Conservation (phyloP, 2,797 vertebrate species). For the Microctenopoma lineatum region DNA sequence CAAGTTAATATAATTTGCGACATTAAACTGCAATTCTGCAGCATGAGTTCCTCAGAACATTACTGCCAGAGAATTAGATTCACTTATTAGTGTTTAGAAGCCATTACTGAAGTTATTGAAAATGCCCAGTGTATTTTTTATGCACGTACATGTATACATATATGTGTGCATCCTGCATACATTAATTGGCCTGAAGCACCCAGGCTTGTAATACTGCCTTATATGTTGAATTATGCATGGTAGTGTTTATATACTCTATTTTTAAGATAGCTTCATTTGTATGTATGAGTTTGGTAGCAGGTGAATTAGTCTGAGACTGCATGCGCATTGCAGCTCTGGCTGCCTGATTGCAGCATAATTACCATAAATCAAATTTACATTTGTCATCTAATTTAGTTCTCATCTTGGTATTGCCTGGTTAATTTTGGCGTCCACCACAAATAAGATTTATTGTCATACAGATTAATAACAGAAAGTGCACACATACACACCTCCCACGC, state of each 20-base stretch:
- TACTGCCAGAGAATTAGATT: slow-evolving; percentile 26
- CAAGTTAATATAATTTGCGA: slow-evolving; percentile 15
- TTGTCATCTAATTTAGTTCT: slow-evolving; percentile 76
- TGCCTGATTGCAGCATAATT: slow-evolving; percentile 71
- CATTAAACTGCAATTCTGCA: slow-evolving; percentile 34
- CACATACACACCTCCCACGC: slow-evolving; percentile 31
- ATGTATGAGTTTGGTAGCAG: slow-evolving; percentile 75
- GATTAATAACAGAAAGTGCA: slow-evolving; percentile 68
- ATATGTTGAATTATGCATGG: slow-evolving; percentile 53
- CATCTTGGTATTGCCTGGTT: slow-evolving; percentile 72
- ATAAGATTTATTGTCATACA: slow-evolving; percentile 71
- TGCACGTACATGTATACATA: neutral
- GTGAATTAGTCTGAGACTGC: slow-evolving; percentile 63
- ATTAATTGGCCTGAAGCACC: slow-evolving; percentile 45
- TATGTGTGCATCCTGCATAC: slow-evolving; percentile 1
- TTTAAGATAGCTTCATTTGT: slow-evolving; percentile 72
- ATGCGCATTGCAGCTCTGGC: slow-evolving; percentile 48
- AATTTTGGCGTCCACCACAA: slow-evolving; percentile 69
- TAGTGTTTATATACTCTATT: slow-evolving; percentile 34
- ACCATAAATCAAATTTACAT: slow-evolving; percentile 82
- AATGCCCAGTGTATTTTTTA: slow-evolving; percentile 6
- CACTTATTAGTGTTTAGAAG: slow-evolving; percentile 31
- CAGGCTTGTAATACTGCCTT: slow-evolving; percentile 40
- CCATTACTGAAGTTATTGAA: slow-evolving; percentile 41
- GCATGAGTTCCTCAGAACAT: neutral